Evolutionary conservation across 37 sponge, comb jelly and placozoan species (phyloP).

Genomic region (Lycopodina hypogea): DNA sequence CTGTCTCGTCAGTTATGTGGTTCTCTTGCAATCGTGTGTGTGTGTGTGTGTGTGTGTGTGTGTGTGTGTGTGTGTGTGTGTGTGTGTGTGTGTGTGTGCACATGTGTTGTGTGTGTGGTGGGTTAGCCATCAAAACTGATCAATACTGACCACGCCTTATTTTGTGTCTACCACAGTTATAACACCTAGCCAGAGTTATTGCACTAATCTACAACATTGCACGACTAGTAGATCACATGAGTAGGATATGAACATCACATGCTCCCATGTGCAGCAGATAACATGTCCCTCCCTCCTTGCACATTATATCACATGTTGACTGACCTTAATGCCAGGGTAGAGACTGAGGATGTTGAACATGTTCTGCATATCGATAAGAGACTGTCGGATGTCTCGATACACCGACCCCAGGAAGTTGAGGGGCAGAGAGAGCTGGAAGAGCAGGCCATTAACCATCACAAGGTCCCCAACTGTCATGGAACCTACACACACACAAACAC

Average conservation of each 20-base stretch:
- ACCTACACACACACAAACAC: conserved; percentile 32
- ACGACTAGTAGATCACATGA: no score
- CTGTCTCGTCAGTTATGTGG: no score
- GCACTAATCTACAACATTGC: no score
- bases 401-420: conserved; percentile 96
- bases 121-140: no score
- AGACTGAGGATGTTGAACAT: conserved; percentile 86
- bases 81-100: no score
- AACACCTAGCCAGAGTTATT: no score
- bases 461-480: conserved; percentile 95
- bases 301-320: neutral
- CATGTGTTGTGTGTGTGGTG: no score
- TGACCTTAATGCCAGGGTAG: conserved; percentile 66
- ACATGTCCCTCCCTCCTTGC: neutral
- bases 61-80: no score
- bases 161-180: no score
- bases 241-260: neutral
- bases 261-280: conserved; percentile 19
- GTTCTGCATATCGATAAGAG: conserved; percentile 91
- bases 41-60: no score
- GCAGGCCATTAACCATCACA: conserved; percentile 96
- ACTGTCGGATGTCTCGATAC: conserved; percentile 89
- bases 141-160: no score
- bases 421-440: conserved; percentile 94
- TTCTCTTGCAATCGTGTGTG: no score